These are phyloP conservation scores for Meloidogyne chitwoodi DNA, from an alignment of 1,140 invertebrate genomes.

Conservation along the genomic window DNA sequence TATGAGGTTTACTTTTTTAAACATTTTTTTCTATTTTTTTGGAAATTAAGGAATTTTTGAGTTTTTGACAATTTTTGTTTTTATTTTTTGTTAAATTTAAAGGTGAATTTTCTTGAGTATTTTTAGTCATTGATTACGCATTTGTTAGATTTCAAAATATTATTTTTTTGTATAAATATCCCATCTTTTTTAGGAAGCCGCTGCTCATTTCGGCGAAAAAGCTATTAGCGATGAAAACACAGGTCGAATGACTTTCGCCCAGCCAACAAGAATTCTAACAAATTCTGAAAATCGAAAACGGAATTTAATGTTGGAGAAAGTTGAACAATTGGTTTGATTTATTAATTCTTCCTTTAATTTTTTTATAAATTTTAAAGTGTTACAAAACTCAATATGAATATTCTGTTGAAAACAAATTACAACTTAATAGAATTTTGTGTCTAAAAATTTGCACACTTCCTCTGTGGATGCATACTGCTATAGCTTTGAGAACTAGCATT, in stretches of 20 bases:
- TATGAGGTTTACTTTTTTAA: background rate
- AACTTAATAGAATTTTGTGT: background rate
- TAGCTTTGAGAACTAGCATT: background rate
- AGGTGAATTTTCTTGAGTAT: background rate
- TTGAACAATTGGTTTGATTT: background rate
- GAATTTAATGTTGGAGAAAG: background rate
- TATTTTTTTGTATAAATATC: no score
- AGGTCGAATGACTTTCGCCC: background rate
- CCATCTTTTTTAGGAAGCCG: background rate
- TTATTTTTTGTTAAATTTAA: background rate
- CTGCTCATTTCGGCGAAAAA: background rate
- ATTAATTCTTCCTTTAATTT: background rate
- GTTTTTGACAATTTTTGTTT: background rate
- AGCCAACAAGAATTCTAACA: background rate
- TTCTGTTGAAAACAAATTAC: background rate
- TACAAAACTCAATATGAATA: background rate
- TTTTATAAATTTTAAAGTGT: background rate
- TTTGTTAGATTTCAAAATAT: no score
- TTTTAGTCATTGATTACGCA: background rate
- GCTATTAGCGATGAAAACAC: background rate
- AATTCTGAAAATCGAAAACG: background rate
- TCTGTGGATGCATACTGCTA: background rate
- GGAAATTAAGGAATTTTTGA: background rate
- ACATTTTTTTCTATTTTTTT: background rate
- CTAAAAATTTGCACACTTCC: background rate